phyloP scores from a whole-genome alignment of 53 echinoderm and acorn worm genomes.

The Temnopleurus reevesii region DNA sequence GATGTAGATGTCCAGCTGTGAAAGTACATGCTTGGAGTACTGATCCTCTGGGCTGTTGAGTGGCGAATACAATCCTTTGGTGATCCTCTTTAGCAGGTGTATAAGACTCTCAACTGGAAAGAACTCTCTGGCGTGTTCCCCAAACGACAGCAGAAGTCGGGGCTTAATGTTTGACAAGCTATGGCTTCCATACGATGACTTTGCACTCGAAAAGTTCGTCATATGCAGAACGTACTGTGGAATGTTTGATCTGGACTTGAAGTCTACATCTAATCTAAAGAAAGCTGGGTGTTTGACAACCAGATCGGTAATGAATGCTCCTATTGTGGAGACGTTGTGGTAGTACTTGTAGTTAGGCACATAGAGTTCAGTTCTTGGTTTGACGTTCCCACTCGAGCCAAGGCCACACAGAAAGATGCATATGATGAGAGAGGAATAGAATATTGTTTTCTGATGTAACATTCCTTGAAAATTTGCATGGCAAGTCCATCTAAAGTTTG shows the following conservation, averaged over 20 bases:
- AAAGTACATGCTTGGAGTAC: constrained; percentile 65
- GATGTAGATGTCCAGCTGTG: constrained; percentile 76
- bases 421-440: not conserved
- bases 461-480: not conserved
- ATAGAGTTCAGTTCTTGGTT: constrained; percentile 79
- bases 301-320: constrained; percentile 67
- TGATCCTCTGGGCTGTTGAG: constrained; percentile 58
- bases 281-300: constrained; percentile 69
- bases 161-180: constrained; percentile 62
- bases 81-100: constrained; percentile 74
- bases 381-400: constrained; percentile 71
- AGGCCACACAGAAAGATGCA: not conserved
- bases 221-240: constrained; percentile 84
- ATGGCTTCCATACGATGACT: constrained; percentile 46
- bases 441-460: not conserved
- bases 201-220: constrained; percentile 79
- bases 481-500: not conserved
- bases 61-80: constrained; percentile 65
- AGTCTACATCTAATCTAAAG: constrained; percentile 65
- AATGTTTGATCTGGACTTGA: constrained; percentile 65
- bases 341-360: constrained; percentile 86
- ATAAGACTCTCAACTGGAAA: constrained; percentile 91
- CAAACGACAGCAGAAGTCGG: constrained; percentile 85
- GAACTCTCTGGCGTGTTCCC: constrained; percentile 97
- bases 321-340: constrained; percentile 79